phyloP scores from a whole-genome alignment of 1,140 invertebrate genomes.

The Cyclargus thomasi region DNA sequence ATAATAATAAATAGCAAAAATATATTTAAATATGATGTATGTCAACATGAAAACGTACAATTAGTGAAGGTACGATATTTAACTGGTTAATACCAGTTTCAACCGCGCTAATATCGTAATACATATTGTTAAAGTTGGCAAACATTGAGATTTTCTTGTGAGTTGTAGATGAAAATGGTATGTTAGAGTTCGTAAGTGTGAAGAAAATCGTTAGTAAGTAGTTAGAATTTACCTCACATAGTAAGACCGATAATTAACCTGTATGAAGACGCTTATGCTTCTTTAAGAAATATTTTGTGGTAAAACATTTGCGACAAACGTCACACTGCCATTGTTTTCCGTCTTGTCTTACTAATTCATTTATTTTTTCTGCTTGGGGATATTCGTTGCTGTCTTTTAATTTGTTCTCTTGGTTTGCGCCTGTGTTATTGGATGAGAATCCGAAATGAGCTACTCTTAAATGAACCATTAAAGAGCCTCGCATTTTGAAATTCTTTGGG shows the following conservation, averaged over 20 bases:
- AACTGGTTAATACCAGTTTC: too few relatives aligned
- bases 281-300: slow-evolving; percentile 92
- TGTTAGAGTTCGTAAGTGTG: not conserved
- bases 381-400: slow-evolving; percentile 26
- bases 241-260: slow-evolving; percentile 71
- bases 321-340: slow-evolving; percentile 86
- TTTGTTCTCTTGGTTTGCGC: slow-evolving; percentile 25
- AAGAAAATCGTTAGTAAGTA: slow-evolving; percentile 48
- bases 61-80: too few relatives aligned
- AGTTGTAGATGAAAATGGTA: too few relatives aligned
- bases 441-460: slow-evolving; percentile 85
- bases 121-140: too few relatives aligned
- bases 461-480: slow-evolving; percentile 87
- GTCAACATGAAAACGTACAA: too few relatives aligned
- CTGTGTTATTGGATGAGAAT: slow-evolving; percentile 37
- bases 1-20: too few relatives aligned
- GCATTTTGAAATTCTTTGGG: slow-evolving; percentile 86
- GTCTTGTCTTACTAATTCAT: slow-evolving; percentile 43
- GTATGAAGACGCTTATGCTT: slow-evolving; percentile 91
- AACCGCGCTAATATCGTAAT: too few relatives aligned
- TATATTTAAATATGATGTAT: too few relatives aligned
- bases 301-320: slow-evolving; percentile 88
- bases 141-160: too few relatives aligned
- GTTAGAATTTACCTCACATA: slow-evolving; percentile 54
- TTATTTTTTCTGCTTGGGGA: slow-evolving; percentile 30